phyloP scores from a whole-genome alignment of 2,888 invertebrate species.

The Julus scandinavius region DNA sequence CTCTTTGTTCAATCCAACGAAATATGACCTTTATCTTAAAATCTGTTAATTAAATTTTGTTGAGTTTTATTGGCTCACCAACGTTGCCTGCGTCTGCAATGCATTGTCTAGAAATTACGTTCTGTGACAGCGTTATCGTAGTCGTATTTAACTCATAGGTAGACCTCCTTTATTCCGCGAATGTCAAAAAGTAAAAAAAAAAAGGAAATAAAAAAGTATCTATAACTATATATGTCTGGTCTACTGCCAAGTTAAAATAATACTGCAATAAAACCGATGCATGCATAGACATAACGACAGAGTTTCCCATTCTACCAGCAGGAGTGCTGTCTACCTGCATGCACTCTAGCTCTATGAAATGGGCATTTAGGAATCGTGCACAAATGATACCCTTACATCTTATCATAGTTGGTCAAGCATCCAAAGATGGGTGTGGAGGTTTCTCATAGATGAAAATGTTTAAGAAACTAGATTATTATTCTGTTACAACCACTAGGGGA shows the following conservation, averaged over 20 bases:
- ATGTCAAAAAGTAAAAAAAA: background rate
- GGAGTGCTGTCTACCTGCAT: background rate
- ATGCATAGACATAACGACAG: background rate
- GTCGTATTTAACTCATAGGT: conserved; percentile 7
- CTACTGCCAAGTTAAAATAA: background rate
- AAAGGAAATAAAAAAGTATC: background rate
- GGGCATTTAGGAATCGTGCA: background rate
- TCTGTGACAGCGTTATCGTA: background rate
- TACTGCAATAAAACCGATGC: background rate
- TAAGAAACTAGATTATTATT: no score
- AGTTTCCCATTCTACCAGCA: conserved; percentile 10
- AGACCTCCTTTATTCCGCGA: background rate
- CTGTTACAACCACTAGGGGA: no score
- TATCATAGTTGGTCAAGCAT: conserved; percentile 2
- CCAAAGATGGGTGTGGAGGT: background rate
- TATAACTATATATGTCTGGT: conserved; percentile 5
- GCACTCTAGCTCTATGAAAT: background rate
- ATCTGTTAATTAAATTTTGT: conserved; percentile 1
- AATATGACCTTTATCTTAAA: background rate
- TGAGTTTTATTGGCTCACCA: background rate
- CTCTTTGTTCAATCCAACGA: background rate
- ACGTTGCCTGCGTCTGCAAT: background rate
- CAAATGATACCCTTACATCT: background rate
- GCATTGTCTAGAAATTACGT: background rate
- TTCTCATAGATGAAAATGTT: background rate